These are phyloP conservation scores for Mayetiola destructor DNA, from an alignment of 2,888 invertebrate genomes.

Conservation along the genomic window DNA sequence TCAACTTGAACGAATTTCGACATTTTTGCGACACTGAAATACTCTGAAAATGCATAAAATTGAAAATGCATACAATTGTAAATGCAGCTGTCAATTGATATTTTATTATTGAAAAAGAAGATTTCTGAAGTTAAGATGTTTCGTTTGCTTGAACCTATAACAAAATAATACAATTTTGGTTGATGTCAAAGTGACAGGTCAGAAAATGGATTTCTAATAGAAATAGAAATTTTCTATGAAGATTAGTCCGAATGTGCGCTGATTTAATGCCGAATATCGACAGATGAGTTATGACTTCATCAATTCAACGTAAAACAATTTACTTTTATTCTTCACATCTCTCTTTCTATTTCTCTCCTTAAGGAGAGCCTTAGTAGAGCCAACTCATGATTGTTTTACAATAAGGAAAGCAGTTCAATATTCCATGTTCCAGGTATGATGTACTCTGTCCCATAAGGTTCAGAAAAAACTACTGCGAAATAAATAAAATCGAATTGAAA, in stretches of 20 bases:
- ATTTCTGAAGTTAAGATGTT: background rate
- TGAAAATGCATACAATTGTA: background rate
- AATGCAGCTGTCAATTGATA: background rate
- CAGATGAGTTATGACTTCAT: conserved; percentile 9
- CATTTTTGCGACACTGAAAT: too few relatives aligned
- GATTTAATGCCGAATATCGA: background rate
- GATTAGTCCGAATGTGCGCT: background rate
- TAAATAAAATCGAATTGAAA: too few relatives aligned
- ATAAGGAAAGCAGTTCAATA: too few relatives aligned
- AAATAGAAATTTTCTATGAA: background rate
- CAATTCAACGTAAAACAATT: conserved; percentile 9
- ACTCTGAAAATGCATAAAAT: too few relatives aligned
- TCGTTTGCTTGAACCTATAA: too few relatives aligned
- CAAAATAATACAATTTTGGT: background rate
- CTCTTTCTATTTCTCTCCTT: background rate
- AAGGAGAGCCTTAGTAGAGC: too few relatives aligned
- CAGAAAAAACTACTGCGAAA: too few relatives aligned
- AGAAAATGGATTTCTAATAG: background rate
- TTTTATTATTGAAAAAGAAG: background rate
- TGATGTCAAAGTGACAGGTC: conserved; percentile 7
- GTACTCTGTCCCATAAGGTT: too few relatives aligned
- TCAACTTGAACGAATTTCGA: background rate
- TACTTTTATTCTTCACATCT: background rate
- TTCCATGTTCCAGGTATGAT: too few relatives aligned
- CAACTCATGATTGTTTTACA: too few relatives aligned